Conservation (phyloP, 1,140 invertebrate species). For the Drosophila lacteicornis region DNA sequence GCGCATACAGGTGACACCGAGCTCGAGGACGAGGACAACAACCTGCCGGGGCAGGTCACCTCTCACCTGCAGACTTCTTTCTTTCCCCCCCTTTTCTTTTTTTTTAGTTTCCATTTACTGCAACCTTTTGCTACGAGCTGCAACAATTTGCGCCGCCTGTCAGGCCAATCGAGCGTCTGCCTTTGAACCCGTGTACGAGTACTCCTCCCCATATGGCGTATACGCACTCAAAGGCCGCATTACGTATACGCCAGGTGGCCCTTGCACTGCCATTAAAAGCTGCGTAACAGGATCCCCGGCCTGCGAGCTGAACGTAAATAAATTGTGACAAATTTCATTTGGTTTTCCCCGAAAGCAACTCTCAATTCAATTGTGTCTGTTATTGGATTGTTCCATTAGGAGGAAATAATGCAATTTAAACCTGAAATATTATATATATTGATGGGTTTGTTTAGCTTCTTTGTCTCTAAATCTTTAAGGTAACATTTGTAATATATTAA, state of each 20-base stretch:
- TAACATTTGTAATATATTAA: too few species aligned
- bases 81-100: neutral
- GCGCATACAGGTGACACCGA: conserved; percentile 36
- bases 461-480: too few species aligned
- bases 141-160: conserved; percentile 32
- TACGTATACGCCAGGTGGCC: conserved; percentile 37
- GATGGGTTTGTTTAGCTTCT: neutral
- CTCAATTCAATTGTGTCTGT: neutral
- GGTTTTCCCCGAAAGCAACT: neutral
- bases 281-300: neutral
- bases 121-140: conserved; percentile 2
- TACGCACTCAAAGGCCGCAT: conserved; percentile 64
- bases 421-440: too few species aligned
- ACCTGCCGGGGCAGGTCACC: conserved; percentile 54
- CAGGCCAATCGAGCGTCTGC: conserved; percentile 53
- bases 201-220: conserved; percentile 18
- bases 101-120: conserved; percentile 19
- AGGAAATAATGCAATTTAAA: neutral
- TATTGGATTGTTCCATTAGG: too few species aligned
- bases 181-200: conserved; percentile 4
- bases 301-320: neutral
- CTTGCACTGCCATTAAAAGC: neutral
- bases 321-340: neutral
- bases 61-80: neutral
- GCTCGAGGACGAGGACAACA: conserved; percentile 64